Base-by-base conservation (phyloP, 2,888 invertebrate genomes). In the Caenorhabditis sp. region DNA sequence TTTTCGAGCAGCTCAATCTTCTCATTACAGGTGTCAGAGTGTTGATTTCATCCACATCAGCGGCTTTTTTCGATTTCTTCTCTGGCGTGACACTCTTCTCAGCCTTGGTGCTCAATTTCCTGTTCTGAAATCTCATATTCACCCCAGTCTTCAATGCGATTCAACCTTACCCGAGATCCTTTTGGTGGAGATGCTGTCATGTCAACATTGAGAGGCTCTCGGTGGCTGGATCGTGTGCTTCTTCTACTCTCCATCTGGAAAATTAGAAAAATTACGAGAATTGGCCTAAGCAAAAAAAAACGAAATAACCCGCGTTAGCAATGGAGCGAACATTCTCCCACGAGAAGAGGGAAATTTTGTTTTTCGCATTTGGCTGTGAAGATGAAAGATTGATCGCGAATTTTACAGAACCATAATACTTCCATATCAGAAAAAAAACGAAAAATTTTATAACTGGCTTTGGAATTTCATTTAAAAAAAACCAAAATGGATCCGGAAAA, bases 41-140 rank as follows among this genome's bases (percentile, higher is more conserved):
- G 4, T 31, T 31, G 5, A 31, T 8, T 43, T 17, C 14, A 4
- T 6, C 2, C 14, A 31, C 8, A 0, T 2, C n/a, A 62, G 51
- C 14, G 8, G 5, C 8, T 31, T 31, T 5, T 58, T 53, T 55
- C 8, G 21, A 17, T 19, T 58, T 62, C 43, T 68, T 68, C 19
- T 68, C 68, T 10, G 68, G 62, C 27, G 58, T 68, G 10, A 31
- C 31, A 10, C 31, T 31, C 50, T 26, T 26, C 58, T 27, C 1
- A 64, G 64, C 3, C 0, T 57, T 53, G 12, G 10, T 23, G 62
- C 24, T 0, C 60, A 59, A 19, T 27, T 23, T 50, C 49, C 61
- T 3, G 43, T 14, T 24, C 61, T 59, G 12, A 36, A 26, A 3
- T n/a, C n/a, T n/a, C n/a, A n/a, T n/a, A 27, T 2, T 37, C 17